Conservation (phyloP, 2,113 vertebrate genomes). For the Dromaius novaehollandiae region DNA sequence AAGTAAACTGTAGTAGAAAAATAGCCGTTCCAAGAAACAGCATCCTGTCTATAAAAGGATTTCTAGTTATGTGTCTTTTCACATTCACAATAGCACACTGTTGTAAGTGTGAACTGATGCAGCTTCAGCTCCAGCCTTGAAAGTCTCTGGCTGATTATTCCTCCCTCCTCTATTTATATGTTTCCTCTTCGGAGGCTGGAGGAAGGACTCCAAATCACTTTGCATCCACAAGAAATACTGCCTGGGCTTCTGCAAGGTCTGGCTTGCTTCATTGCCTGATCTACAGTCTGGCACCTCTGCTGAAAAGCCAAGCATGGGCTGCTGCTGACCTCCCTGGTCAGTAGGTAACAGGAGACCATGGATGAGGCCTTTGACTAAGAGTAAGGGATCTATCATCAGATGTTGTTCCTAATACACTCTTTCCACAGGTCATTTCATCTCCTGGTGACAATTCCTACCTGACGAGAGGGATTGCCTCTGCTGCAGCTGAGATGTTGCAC, state of each 20-base stretch:
- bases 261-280: not conserved
- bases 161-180: not conserved
- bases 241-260: not conserved
- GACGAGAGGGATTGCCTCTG: not conserved
- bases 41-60: not conserved
- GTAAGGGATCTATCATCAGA: not conserved
- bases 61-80: not conserved
- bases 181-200: not conserved
- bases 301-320: not conserved
- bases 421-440: not conserved
- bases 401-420: not conserved
- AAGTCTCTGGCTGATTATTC: not conserved
- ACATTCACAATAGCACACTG: not conserved
- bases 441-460: not conserved
- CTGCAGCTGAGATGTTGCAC: not conserved
- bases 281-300: not conserved
- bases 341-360: not conserved
- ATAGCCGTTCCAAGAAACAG: slow-evolving; percentile 1
- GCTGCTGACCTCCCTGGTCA: not conserved
- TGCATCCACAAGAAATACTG: not conserved
- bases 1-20: not conserved
- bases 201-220: not conserved
- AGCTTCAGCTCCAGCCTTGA: not conserved
- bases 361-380: not conserved
- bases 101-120: not conserved